Evolutionary conservation across 2,888 invertebrate species (phyloP), one percentile per base, ranked within the genome.

Genomic region (Ectemnius cavifrons): DNA sequence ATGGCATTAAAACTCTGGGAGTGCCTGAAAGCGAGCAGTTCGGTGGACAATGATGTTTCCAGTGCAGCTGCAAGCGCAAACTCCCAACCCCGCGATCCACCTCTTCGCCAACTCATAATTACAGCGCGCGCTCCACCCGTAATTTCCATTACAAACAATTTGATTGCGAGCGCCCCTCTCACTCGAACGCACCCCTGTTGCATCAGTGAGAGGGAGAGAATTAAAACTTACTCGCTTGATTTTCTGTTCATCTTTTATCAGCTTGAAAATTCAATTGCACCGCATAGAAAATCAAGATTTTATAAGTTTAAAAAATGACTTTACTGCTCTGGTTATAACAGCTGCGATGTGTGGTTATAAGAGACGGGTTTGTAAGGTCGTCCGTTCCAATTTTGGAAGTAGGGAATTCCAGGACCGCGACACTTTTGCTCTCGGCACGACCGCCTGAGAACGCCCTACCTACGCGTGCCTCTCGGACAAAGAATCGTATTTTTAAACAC

Each of bases 401-500:
- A 58, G 45, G 70, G 67, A 73, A 79, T 82, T 76, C 71, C 63
- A 52, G 45, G 63, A 67, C 23, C 56, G 27, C 45, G 13, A 23
- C 16, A 69, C 57, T 68, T 79, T 74, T 65, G 64, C 57, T 46
- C 20, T 66, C 56, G 58, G 27, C 47, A 57, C 61, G 27, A 16
- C 18, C 64, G 63, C 61, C 80, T 77, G 67, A 79, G 73, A 79
- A 16, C 52, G 16, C 52, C 60, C 52, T 61, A n/a, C 28, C 37
- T 13, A 45, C 57, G 11, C 46, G 5, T 16, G 52, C 11, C 16
- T 52, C 67, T 70, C 67, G 75, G 77, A 85, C 83, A 83, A 84
- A 84, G 84, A 84, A 85, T 77, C 82, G 79, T 84, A 85, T 84
- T 84, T 84, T 84, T 84, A 84, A 85, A 83, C 78, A 75, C 69